Base-by-base conservation (phyloP, 2,797 vertebrate species). In the Xenops minutus region DNA sequence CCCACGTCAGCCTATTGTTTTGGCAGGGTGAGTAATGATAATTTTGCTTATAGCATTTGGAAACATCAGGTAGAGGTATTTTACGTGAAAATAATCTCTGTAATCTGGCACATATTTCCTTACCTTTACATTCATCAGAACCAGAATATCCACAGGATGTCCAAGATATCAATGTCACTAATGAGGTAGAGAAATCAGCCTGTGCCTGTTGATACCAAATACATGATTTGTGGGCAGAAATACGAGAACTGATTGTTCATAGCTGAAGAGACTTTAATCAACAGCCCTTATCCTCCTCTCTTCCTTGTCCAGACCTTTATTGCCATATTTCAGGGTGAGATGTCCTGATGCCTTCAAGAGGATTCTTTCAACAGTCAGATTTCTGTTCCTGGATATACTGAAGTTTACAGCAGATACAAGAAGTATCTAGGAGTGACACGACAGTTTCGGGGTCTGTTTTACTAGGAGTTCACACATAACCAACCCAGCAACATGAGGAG, bases 261-360 rank as follows among this genome's bases (percentile, higher is more conserved):
- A 44, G 23, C 55, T 59, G 36, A 56, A 30, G 27, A 59, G 36
- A 20, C 17, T 72, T 4, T 0, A 66, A 75, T 77, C 8, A 79
- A 36, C 88, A 92, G 58, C 64, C 19, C 24, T 34, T 16, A 72
- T 58, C 44, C 36, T 81, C 12, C 78, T 86, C 78, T 85, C 85
- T 93, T 48, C 66, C 61, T 76, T 96, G 92, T 88, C 88, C 75
- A 83, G 85, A 84, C 49, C 59, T 96, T 94, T 88, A 63, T 18
- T 96, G 85, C 92, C 91, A 77, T 69, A 49, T 97, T 94, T 97
- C 95, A 80, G 93, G 90, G 94, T 97, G 82, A 97, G 74, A 51
- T 75, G 37, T 79, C 80, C 75, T 69, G 56, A 20, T 80, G 48
- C 64, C 75, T 91, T 80, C 61, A 44, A 30, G 46, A 91, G 29